phyloP scores from a whole-genome alignment of 37 sponge, comb jelly and placozoan species.

The Oopsacas minuta region DNA sequence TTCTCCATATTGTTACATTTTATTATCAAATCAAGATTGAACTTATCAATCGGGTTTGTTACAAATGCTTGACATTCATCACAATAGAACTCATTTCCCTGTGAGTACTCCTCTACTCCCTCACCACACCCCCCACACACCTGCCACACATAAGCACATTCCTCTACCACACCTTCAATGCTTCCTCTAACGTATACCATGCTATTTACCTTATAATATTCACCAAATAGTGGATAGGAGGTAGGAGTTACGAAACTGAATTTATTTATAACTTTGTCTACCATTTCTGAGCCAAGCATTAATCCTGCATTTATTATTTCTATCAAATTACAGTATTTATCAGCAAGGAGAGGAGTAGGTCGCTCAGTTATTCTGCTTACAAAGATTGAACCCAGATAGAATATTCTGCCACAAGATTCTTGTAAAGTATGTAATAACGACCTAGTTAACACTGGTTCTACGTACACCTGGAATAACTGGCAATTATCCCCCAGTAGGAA shows the following conservation, averaged over 20 bases:
- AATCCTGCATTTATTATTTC: background rate
- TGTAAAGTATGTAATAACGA: background rate
- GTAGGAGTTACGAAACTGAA: background rate
- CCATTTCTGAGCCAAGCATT: background rate
- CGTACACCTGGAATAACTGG: background rate
- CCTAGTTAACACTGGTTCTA: background rate
- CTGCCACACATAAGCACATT: background rate
- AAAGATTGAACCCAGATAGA: background rate
- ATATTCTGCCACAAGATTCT: background rate
- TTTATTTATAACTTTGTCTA: background rate
- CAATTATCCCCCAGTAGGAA: background rate
- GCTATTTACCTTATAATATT: background rate
- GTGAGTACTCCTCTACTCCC: conserved; percentile 17
- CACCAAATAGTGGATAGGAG: background rate
- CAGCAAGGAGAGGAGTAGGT: background rate
- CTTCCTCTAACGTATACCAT: background rate
- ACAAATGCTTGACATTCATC: background rate
- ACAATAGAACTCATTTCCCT: background rate
- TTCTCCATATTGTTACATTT: background rate
- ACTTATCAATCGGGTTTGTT: background rate
- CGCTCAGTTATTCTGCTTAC: background rate
- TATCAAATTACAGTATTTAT: background rate
- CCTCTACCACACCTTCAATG: background rate
- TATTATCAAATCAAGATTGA: background rate
- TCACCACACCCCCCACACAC: background rate